Evolutionary conservation across 2,113 vertebrate genomes (phyloP).

Genomic region (Marmota flaviventris): DNA sequence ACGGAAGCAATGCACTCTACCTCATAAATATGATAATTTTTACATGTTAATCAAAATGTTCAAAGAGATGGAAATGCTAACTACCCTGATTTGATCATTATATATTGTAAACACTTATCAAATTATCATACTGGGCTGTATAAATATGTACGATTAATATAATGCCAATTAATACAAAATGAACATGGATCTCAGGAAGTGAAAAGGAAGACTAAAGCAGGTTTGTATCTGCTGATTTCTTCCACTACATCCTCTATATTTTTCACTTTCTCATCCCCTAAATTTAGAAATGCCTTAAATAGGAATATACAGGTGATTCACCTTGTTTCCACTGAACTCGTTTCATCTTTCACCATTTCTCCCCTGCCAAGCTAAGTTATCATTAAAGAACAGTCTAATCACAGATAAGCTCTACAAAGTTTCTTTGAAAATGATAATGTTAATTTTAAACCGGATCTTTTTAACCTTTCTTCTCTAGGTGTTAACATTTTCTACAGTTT

Average conservation of each 20-base stretch:
- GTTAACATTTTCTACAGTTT: neutral
- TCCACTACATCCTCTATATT: neutral
- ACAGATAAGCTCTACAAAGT: constrained; percentile 36
- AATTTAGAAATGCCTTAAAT: neutral
- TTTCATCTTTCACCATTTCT: neutral
- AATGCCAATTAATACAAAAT: neutral
- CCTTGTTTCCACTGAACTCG: constrained; percentile 8
- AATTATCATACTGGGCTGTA: neutral
- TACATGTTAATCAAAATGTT: neutral
- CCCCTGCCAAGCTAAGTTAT: neutral
- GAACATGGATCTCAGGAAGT: neutral
- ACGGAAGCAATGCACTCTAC: neutral
- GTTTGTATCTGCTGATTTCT: neutral
- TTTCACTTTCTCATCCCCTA: constrained; percentile 52
- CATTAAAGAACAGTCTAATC: constrained; percentile 24
- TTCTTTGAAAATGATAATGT: neutral
- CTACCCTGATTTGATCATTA: neutral
- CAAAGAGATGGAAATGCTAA: neutral
- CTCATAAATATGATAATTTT: neutral
- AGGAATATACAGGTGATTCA: neutral
- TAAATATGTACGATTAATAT: neutral
- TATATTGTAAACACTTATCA: neutral
- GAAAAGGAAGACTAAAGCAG: neutral
- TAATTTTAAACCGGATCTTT: constrained; percentile 49
- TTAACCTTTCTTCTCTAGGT: constrained; percentile 39